These are phyloP conservation scores for Potamilus streckersoni DNA, from an alignment of 1,140 invertebrate species.

Conservation along the genomic window DNA sequence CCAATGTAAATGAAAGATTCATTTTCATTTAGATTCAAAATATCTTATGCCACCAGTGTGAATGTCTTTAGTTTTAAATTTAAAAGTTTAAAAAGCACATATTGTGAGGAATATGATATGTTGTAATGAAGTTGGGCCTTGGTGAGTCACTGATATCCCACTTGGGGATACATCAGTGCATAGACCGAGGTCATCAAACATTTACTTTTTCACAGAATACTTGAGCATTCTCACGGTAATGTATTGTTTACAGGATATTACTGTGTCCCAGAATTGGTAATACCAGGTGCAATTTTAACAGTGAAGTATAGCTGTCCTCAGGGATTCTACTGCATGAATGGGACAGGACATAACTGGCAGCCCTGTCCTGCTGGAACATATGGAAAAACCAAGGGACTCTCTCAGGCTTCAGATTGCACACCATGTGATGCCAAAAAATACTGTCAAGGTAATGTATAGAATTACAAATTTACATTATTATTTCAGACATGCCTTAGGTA, in stretches of 20 bases:
- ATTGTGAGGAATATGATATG: too few species aligned
- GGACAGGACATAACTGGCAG: conserved; percentile 61
- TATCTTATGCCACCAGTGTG: too few species aligned
- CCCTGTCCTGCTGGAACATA: conserved; percentile 63
- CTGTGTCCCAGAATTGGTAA: conserved; percentile 56
- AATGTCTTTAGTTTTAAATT: too few species aligned
- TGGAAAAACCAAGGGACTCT: conserved; percentile 48
- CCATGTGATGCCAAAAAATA: conserved; percentile 54
- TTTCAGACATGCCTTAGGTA: too few species aligned
- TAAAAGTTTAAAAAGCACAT: too few species aligned
- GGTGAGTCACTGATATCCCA: too few species aligned
- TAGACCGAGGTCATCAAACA: too few species aligned
- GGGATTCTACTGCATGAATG: conserved; percentile 63
- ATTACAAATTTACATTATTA: too few species aligned
- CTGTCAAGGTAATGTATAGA: conserved; percentile 46
- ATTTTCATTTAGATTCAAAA: too few species aligned
- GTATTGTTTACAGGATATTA: conserved; percentile 54
- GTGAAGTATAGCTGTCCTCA: conserved; percentile 49
- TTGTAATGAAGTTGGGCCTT: too few species aligned
- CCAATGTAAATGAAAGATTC: too few species aligned
- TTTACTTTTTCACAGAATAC: not conserved
- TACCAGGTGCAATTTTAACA: conserved; percentile 40
- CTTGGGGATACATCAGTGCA: too few species aligned
- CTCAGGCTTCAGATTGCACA: conserved; percentile 50
- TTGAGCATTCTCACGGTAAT: not conserved